Evolutionary conservation across 2,888 invertebrate species (phyloP).

Genomic region (Dasypogon diadema): DNA sequence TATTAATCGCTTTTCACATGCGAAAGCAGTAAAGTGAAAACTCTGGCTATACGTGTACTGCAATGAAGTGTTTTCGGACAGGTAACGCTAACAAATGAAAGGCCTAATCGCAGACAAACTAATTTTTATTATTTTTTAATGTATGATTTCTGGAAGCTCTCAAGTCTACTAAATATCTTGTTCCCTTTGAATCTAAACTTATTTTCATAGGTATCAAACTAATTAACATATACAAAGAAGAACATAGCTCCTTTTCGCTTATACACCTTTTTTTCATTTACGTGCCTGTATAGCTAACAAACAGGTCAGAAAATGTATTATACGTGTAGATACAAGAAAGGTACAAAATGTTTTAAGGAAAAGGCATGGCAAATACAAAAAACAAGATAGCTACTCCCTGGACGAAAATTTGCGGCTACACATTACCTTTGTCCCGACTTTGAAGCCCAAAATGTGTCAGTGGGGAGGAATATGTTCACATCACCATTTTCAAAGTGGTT

Average conservation of each 20-base stretch:
- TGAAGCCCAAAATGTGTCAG: slow-evolving; percentile 49
- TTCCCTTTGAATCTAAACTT: neutral
- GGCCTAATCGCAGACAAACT: too few relatives aligned
- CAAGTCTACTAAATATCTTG: neutral
- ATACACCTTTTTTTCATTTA: too few relatives aligned
- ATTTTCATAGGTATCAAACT: too few relatives aligned
- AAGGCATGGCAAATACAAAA: neutral
- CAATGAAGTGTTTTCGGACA: too few relatives aligned
- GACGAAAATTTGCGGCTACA: slow-evolving; percentile 48
- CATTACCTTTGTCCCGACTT: slow-evolving; percentile 46
- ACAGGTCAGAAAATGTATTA: slow-evolving; percentile 18
- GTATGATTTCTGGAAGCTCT: too few relatives aligned
- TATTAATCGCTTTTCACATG: too few relatives aligned
- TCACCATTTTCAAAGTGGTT: slow-evolving; percentile 49
- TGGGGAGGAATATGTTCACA: slow-evolving; percentile 42
- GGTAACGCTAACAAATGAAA: too few relatives aligned
- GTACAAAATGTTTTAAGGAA: slow-evolving; percentile 34
- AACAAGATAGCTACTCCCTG: slow-evolving; percentile 34
- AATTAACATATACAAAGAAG: too few relatives aligned
- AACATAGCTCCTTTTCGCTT: too few relatives aligned
- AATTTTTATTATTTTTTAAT: too few relatives aligned
- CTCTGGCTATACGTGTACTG: too few relatives aligned
- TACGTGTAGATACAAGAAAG: slow-evolving; percentile 31
- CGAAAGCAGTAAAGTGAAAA: too few relatives aligned
- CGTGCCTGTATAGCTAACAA: neutral